Evolutionary conservation across 1,140 invertebrate genomes (phyloP).

Genomic region (Potamilus streckersoni): DNA sequence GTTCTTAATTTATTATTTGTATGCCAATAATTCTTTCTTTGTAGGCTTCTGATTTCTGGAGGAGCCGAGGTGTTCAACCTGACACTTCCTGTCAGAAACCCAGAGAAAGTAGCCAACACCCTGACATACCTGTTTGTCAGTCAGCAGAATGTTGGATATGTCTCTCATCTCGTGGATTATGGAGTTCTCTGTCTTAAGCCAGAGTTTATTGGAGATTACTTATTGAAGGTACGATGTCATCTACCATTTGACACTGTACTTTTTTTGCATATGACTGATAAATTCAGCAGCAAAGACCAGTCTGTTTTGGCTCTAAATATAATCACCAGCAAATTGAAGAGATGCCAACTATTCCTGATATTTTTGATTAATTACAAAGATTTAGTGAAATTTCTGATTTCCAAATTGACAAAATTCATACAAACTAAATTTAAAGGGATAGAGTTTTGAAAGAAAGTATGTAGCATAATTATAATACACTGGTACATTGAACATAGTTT

Average conservation of each 20-base stretch:
- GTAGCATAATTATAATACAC: too few species aligned
- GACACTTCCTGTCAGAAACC: constrained; percentile 36
- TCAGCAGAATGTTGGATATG: constrained; percentile 18
- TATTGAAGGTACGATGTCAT: constrained; percentile 35
- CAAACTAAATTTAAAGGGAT: too few species aligned
- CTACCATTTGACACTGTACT: background rate
- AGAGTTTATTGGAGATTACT: constrained; percentile 50
- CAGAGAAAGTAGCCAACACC: constrained; percentile 31
- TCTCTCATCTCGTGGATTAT: constrained; percentile 37
- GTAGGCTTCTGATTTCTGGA: constrained; percentile 40
- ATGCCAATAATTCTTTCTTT: constrained; percentile 10
- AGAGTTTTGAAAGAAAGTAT: too few species aligned
- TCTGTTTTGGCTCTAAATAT: too few species aligned
- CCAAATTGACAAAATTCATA: too few species aligned
- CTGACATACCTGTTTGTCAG: constrained; percentile 45
- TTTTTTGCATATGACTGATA: too few species aligned
- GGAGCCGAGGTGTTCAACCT: constrained; percentile 43
- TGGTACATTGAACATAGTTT: too few species aligned
- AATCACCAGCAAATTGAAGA: too few species aligned
- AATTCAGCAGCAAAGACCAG: too few species aligned
- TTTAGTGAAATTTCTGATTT: too few species aligned
- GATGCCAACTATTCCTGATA: too few species aligned
- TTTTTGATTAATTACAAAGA: too few species aligned
- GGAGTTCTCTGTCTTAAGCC: constrained; percentile 45
- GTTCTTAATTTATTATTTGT: background rate